phyloP scores from a whole-genome alignment of 2,888 invertebrate species.

The Spilosoma lubricipeda region DNA sequence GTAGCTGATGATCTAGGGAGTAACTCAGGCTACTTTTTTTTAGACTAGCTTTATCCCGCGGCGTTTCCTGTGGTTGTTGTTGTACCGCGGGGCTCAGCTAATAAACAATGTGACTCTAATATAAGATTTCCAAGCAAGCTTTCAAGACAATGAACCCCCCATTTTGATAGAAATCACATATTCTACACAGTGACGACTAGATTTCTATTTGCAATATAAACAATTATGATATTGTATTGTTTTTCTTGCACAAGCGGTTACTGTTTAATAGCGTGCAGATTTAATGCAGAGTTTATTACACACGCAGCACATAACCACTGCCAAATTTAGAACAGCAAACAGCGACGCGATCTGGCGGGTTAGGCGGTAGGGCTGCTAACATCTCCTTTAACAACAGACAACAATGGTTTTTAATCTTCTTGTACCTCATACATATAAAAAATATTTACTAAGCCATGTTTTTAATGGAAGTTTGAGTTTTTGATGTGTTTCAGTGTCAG shows the following conservation, averaged over 20 bases:
- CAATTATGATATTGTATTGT: background rate
- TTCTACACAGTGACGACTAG: background rate
- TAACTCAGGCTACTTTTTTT: no score
- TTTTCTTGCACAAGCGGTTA: background rate
- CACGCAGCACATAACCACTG: background rate
- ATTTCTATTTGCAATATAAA: background rate
- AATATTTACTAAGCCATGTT: background rate
- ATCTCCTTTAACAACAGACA: background rate
- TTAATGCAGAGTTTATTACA: background rate
- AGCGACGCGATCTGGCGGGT: constrained; percentile 5
- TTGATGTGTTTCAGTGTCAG: background rate
- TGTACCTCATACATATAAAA: background rate
- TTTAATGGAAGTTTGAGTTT: background rate
- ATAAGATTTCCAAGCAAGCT: no score
- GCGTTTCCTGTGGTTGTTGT: no score
- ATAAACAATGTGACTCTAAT: background rate
- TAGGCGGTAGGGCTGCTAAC: constrained; percentile 9
- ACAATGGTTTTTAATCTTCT: background rate
- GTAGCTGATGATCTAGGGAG: no score
- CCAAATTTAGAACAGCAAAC: constrained; percentile 22
- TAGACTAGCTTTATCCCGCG: no score
- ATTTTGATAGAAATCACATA: no score
- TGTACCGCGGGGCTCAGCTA: no score
- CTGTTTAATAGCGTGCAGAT: background rate
- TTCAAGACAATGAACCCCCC: background rate